Evolutionary conservation across 30 jellyfish, hydroid and myxozoan species (phyloP).

Genomic region (Pseudorhiza aurosa): DNA sequence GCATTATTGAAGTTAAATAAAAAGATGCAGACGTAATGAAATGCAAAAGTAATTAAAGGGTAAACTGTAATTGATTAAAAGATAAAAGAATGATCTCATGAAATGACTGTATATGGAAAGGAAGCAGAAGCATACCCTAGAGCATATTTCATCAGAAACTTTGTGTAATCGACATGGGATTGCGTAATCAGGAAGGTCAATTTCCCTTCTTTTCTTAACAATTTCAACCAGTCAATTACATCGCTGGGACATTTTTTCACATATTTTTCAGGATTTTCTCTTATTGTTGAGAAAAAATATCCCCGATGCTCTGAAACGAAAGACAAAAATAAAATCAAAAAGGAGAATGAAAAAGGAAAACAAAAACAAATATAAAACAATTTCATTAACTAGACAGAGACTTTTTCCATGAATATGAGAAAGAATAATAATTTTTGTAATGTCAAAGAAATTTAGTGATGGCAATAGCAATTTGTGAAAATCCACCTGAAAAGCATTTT

Average conservation of each 20-base stretch:
- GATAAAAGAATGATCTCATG: too few relatives aligned
- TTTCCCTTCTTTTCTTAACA: slow-evolving; percentile 75
- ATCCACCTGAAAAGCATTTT: slow-evolving; percentile 77
- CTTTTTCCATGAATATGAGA: not conserved
- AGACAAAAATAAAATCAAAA: not conserved
- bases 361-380: not conserved
- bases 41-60: too few relatives aligned
- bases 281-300: slow-evolving; percentile 73
- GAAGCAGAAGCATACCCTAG: slow-evolving; percentile 97
- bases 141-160: slow-evolving; percentile 81
- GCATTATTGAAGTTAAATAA: too few relatives aligned
- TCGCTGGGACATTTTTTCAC: slow-evolving; percentile 80
- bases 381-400: not conserved
- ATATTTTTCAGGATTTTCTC: slow-evolving; percentile 45
- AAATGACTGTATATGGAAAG: too few relatives aligned
- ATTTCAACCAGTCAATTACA: slow-evolving; percentile 70
- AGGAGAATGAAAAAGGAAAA: not conserved
- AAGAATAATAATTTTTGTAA: too few relatives aligned
- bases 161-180: slow-evolving; percentile 77
- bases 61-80: too few relatives aligned
- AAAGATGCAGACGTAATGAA: too few relatives aligned
- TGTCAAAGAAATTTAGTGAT: too few relatives aligned
- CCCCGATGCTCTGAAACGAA: slow-evolving; percentile 76
- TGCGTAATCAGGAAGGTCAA: slow-evolving; percentile 71
- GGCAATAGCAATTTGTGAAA: too few relatives aligned